Conservation (phyloP, 2,797 vertebrate species). For the Selene dorsalis region DNA sequence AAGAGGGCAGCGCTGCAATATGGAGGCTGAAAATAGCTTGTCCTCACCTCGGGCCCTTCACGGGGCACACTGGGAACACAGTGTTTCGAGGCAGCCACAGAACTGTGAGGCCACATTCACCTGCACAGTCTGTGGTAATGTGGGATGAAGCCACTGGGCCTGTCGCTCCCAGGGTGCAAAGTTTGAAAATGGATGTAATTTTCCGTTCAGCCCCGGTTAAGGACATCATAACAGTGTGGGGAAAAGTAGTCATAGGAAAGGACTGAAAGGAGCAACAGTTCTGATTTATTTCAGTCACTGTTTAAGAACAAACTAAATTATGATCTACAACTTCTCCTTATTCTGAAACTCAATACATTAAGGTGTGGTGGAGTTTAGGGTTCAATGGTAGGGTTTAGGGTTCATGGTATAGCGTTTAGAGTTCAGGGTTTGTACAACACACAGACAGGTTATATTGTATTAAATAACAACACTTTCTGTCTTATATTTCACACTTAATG, state of each 20-base stretch:
- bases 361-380: too few relatives aligned
- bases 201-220: background rate
- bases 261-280: background rate
- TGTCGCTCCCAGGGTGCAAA: background rate
- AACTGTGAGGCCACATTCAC: slow-evolving; percentile 34
- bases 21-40: slow-evolving; percentile 65
- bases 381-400: too few relatives aligned
- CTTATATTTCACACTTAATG: background rate
- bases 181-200: background rate
- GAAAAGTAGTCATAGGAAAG: background rate
- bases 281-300: background rate
- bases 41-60: slow-evolving; percentile 59
- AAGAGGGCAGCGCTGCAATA: slow-evolving; percentile 46
- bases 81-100: slow-evolving; percentile 34
- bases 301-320: background rate
- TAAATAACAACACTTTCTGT: background rate
- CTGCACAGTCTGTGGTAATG: slow-evolving; percentile 23
- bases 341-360: background rate
- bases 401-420: too few relatives aligned
- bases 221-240: background rate
- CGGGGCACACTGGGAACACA: slow-evolving; percentile 50
- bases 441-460: too few relatives aligned
- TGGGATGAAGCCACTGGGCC: background rate
- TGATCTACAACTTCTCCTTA: background rate
- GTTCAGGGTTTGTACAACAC: too few relatives aligned